These are phyloP conservation scores for Periophthalmus modestus DNA, from an alignment of 2,113 vertebrate genomes.

Conservation along the genomic window DNA sequence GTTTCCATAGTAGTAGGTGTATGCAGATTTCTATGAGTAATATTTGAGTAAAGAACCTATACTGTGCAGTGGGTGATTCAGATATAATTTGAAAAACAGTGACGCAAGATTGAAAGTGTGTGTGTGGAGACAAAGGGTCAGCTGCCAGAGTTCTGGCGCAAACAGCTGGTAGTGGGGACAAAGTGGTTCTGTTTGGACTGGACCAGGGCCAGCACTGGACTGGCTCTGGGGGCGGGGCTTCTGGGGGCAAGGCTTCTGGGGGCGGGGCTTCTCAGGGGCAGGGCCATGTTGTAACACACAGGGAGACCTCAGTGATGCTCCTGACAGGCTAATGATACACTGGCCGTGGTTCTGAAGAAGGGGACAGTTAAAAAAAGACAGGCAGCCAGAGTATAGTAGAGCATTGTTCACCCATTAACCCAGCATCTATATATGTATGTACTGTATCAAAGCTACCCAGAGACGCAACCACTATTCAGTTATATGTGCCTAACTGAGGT, in stretches of 20 bases:
- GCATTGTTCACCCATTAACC: constrained; percentile 59
- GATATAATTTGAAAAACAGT: constrained; percentile 19
- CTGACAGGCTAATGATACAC: constrained; percentile 70
- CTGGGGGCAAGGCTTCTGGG: constrained; percentile 53
- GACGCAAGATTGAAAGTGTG: constrained; percentile 60
- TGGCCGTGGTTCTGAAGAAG: constrained; percentile 63
- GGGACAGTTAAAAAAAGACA: constrained; percentile 63
- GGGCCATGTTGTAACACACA: constrained; percentile 73
- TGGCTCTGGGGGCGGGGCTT: constrained; percentile 51
- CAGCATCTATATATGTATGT: constrained; percentile 31
- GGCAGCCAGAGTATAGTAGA: constrained; percentile 30
- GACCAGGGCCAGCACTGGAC: constrained; percentile 64
- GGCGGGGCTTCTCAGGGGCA: constrained; percentile 62
- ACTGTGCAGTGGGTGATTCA: not conserved
- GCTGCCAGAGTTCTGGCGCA: constrained; percentile 72
- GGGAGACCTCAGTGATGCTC: constrained; percentile 70
- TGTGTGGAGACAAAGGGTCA: constrained; percentile 76
- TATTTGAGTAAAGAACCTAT: too few relatives aligned
- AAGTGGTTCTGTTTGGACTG: constrained; percentile 79
- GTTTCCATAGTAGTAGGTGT: not conserved
- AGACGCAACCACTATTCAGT: constrained; percentile 15
- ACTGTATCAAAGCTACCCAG: constrained; percentile 32
- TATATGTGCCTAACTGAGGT: constrained; percentile 28
- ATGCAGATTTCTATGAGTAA: too few relatives aligned
- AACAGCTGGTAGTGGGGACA: constrained; percentile 80